These are phyloP conservation scores for Erpornis zantholeuca DNA, from an alignment of 2,113 vertebrate genomes.

Conservation along the genomic window DNA sequence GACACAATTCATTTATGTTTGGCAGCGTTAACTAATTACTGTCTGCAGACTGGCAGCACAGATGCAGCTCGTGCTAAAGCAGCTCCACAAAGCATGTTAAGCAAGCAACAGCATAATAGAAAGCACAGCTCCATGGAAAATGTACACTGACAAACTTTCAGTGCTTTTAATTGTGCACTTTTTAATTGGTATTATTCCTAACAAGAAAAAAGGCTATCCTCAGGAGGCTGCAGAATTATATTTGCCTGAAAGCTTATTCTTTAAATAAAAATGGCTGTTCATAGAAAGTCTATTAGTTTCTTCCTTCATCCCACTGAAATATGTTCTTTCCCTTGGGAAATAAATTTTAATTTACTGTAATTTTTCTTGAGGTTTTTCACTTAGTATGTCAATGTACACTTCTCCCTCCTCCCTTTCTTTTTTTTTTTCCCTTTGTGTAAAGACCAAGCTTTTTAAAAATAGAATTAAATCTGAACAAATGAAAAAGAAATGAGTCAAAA, in stretches of 20 bases:
- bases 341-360: constrained; percentile 74
- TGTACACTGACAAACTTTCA: constrained; percentile 70
- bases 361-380: constrained; percentile 59
- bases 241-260: constrained; percentile 73
- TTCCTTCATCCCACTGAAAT: constrained; percentile 67
- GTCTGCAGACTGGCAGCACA: constrained; percentile 37
- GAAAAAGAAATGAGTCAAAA: constrained; percentile 18
- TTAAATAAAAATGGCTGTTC: constrained; percentile 63
- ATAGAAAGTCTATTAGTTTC: constrained; percentile 66
- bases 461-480: constrained; percentile 38
- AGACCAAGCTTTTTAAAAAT: constrained; percentile 27
- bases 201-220: constrained; percentile 44
- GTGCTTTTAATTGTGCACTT: constrained; percentile 66
- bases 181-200: constrained; percentile 73
- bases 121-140: constrained; percentile 67
- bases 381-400: constrained; percentile 53
- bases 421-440: constrained; percentile 38
- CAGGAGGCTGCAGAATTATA: constrained; percentile 54
- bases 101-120: constrained; percentile 32
- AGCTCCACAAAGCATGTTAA: constrained; percentile 47
- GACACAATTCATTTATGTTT: constrained; percentile 68
- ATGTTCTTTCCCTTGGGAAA: constrained; percentile 72
- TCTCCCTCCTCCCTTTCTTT: constrained; percentile 4
- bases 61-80: constrained; percentile 32
- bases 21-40: constrained; percentile 72